Evolutionary conservation across 2,888 invertebrate species (phyloP).

Genomic region (Ophion ventricosus): DNA sequence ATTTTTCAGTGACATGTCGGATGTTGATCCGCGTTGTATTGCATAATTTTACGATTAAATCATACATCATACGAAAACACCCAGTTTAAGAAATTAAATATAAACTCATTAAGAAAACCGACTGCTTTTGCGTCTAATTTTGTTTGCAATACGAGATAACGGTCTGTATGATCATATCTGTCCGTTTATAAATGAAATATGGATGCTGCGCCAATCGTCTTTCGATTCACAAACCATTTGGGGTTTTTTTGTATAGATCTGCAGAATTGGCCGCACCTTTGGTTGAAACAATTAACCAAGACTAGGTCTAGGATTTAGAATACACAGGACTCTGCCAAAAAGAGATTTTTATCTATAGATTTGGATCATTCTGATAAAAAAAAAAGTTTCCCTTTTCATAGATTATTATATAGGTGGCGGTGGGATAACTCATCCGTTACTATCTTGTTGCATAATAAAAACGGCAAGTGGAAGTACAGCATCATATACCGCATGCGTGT

Average conservation of each 20-base stretch:
- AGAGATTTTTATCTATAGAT: background rate
- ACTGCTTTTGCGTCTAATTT: too few species aligned
- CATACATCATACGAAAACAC: too few species aligned
- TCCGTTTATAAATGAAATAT: background rate
- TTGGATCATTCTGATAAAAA: background rate
- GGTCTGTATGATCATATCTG: background rate
- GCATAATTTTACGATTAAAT: background rate
- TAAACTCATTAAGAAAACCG: too few species aligned
- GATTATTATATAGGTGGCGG: background rate
- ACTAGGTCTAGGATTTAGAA: background rate
- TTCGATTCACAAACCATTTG: background rate
- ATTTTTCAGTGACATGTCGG: background rate
- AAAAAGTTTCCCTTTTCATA: background rate
- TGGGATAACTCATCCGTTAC: background rate
- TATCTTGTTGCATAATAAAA: background rate
- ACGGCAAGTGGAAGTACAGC: background rate
- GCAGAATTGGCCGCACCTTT: background rate
- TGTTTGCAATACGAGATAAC: background rate
- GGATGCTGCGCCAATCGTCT: too few species aligned
- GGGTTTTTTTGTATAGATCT: background rate
- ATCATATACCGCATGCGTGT: conserved; percentile 2
- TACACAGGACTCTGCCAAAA: background rate
- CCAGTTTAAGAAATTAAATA: too few species aligned
- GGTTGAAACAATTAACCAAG: background rate
- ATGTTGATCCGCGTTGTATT: background rate